A percentile compares a stretch with the other conserved stretches of the same genome.
Conservation (phyloP, 2,797 vertebrate species). For the Molossus alvarezi region DNA sequence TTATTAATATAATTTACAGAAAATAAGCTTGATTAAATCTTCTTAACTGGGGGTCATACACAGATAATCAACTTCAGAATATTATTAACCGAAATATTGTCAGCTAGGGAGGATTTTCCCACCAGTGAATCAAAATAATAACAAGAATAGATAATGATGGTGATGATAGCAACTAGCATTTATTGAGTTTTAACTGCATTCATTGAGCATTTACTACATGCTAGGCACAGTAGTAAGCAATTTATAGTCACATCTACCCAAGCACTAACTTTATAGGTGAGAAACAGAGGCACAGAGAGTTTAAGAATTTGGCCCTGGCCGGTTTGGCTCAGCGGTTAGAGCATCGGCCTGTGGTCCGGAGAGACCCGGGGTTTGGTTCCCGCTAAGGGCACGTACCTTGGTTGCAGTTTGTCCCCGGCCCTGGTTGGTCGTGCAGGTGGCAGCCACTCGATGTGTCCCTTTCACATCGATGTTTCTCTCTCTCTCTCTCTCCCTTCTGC, state of each 20-base stretch:
- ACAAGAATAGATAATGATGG: background rate
- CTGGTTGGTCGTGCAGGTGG: too few relatives aligned
- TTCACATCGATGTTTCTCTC: too few relatives aligned
- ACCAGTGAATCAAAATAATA: background rate
- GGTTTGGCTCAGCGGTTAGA: too few relatives aligned
- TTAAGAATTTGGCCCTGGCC: background rate
- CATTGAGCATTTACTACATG: background rate
- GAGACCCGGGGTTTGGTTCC: too few relatives aligned
- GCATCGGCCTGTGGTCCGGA: too few relatives aligned
- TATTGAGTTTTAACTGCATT: background rate
- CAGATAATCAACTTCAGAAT: background rate
- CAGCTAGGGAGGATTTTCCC: background rate
- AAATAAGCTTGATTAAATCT: conserved; percentile 18
- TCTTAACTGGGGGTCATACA: background rate
- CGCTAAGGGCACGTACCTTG: too few relatives aligned
- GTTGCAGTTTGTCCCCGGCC: too few relatives aligned
- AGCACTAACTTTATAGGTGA: background rate
- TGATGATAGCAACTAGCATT: background rate
- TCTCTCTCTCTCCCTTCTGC: too few relatives aligned
- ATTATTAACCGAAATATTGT: background rate
- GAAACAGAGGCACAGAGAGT: background rate
- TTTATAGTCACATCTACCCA: background rate
- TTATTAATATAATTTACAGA: conserved; percentile 19
- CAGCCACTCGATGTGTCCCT: too few relatives aligned
- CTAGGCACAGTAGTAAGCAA: background rate